Percentiles rank a stretch among this genome's conserved stretches.
Conservation (phyloP, 2,888 invertebrate species). For the Parelbella ahira region DNA sequence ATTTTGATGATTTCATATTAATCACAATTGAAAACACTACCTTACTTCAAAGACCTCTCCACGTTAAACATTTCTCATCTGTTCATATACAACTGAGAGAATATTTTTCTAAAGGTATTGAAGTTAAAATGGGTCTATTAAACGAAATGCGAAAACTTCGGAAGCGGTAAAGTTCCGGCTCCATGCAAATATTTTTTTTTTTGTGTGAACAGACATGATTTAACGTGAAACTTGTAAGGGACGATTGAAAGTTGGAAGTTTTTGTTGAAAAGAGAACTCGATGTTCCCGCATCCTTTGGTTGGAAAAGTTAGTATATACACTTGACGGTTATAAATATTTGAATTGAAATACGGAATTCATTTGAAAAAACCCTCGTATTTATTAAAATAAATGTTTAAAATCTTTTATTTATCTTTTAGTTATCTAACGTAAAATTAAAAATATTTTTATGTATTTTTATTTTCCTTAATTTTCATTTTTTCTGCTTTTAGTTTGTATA, state of each 20-base stretch:
- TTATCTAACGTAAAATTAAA: too few relatives aligned
- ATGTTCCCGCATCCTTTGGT: not conserved
- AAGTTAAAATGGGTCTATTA: conserved; percentile 24
- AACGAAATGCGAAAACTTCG: conserved; percentile 25
- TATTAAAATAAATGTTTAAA: too few relatives aligned
- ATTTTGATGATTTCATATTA: too few relatives aligned
- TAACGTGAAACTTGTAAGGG: conserved; percentile 16
- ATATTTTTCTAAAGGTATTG: conserved; percentile 25
- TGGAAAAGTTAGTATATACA: not conserved
- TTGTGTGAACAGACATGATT: conserved; percentile 25
- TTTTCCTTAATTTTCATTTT: too few relatives aligned
- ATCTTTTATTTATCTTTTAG: too few relatives aligned
- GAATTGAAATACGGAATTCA: too few relatives aligned
- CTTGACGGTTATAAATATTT: too few relatives aligned
- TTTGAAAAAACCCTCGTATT: too few relatives aligned
- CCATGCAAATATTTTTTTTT: conserved; percentile 24
- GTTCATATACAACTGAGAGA: conserved; percentile 1
- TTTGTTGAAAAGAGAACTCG: conserved; percentile 7
- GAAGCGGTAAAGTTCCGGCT: conserved; percentile 20
- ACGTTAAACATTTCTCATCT: conserved; percentile 3
- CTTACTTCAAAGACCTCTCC: not conserved
- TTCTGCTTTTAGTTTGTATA: too few relatives aligned
- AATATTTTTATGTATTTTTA: too few relatives aligned
- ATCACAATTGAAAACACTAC: not conserved
- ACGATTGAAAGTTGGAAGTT: conserved; percentile 6